These are phyloP conservation scores for Psephotus haematonotus DNA, from an alignment of 2,113 vertebrate genomes.

Conservation along the genomic window DNA sequence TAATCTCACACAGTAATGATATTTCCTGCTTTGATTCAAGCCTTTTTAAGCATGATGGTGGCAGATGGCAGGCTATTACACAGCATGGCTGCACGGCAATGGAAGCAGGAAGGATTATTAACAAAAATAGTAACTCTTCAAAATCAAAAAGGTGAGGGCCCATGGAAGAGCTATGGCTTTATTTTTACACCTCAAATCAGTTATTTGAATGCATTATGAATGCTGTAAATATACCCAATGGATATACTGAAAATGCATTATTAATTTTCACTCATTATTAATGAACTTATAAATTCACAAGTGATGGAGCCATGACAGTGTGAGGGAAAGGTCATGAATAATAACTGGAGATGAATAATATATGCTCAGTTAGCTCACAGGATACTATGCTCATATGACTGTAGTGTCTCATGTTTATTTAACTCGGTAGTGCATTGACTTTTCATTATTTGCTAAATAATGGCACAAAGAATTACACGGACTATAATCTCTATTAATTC, in stretches of 20 bases:
- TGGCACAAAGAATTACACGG: background rate
- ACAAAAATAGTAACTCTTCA: constrained; percentile 35
- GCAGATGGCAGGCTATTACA: constrained; percentile 46
- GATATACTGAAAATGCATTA: constrained; percentile 66
- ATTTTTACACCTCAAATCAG: constrained; percentile 42
- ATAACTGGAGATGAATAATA: constrained; percentile 69
- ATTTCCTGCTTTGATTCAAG: constrained; percentile 36
- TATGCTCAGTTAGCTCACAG: constrained; percentile 52
- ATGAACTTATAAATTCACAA: constrained; percentile 65
- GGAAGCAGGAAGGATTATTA: constrained; percentile 18
- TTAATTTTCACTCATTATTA: constrained; percentile 70
- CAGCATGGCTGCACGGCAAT: background rate
- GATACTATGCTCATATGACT: constrained; percentile 42
- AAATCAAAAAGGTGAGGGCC: constrained; percentile 39
- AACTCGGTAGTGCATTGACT: constrained; percentile 9
- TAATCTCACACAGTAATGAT: background rate
- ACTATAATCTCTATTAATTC: constrained; percentile 5
- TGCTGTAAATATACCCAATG: constrained; percentile 59
- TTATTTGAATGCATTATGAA: constrained; percentile 65
- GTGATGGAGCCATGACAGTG: constrained; percentile 25
- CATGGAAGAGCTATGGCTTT: background rate
- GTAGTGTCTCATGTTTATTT: constrained; percentile 66
- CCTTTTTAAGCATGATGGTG: constrained; percentile 17
- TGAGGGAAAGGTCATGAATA: constrained; percentile 57
- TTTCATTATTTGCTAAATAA: constrained; percentile 39